Base-by-base conservation (phyloP, 2,888 invertebrate species). In the Neoascia interrupta region DNA sequence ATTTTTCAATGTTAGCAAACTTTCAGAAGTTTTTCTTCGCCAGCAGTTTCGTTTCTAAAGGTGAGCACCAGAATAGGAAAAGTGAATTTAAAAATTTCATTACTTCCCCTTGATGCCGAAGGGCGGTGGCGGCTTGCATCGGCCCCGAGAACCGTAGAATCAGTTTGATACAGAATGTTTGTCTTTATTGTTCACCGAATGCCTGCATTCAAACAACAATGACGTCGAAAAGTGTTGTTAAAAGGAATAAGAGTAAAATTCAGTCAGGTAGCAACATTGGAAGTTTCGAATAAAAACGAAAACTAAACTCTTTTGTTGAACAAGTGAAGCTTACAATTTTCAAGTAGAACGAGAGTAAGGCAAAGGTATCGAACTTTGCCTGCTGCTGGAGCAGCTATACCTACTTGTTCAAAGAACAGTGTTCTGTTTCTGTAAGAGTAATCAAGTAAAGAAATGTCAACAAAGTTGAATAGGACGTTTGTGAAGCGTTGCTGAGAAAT, bases 61-160 rank as follows among this genome's bases (percentile, higher is more conserved):
- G 23, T 26, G 15, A 54, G 39, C 26, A 54, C n/a, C n/a, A 54
- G 16, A 6, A 54, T 16, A 18, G 11, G 18, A 11, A 39, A 47
- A 54, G 54, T 54, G 54, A 39, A 54, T 54, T 39, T 54, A 6
- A 1, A 26, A 37, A 26, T 39, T 26, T 37, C 18, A 39, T 53
- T 37, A 23, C 37, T n/a, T n/a, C n/a, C n/a, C n/a, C n/a, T n/a
- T 23, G n/a, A 53, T 16, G 21, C 10, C 15, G 2, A 21, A 21
- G 36, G 10, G 10, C 18, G 19, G 8, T 13, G 31, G 19, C 34
- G 31, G 2, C 11, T 15, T 11, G 15, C 36, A n/a, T n/a, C n/a
- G n/a, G n/a, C 23, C 16, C 16, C 23, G 26, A 37, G 19, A 13
- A 10, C 34, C n/a, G 36, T 8, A 6, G n/a, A n/a, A n/a, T n/a